Percentiles rank a stretch among this genome's conserved stretches.
Evolutionary conservation across 2,888 invertebrate genomes (phyloP).

Genomic region (Cyclophora albipunctata): DNA sequence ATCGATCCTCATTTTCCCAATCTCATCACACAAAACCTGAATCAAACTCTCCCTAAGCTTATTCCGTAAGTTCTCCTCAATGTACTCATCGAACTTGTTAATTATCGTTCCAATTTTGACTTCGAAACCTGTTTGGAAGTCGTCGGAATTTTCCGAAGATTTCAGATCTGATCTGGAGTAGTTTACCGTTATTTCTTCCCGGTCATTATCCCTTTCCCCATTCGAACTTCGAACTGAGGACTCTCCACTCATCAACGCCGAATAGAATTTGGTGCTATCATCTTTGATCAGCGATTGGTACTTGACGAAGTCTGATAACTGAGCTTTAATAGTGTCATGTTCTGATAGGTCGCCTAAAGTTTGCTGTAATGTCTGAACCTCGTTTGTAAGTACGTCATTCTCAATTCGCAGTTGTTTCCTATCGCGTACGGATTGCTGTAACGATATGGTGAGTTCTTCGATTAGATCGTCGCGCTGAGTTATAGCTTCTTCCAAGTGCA

Average conservation of each 20-base stretch:
- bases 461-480: constrained; percentile 82
- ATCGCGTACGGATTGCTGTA: constrained; percentile 79
- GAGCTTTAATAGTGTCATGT: constrained; percentile 56
- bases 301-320: constrained; percentile 63
- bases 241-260: constrained; percentile 57
- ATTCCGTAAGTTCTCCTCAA: constrained; percentile 60
- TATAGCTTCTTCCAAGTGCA: constrained; percentile 83
- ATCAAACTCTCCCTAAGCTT: constrained; percentile 73
- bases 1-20: constrained; percentile 62
- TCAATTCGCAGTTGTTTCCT: constrained; percentile 77
- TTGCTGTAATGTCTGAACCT: constrained; percentile 72
- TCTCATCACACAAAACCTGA: constrained; percentile 71
- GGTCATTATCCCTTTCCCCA: constrained; percentile 67
- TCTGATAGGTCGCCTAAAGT: constrained; percentile 47
- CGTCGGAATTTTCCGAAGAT: constrained; percentile 50
- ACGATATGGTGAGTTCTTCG: constrained; percentile 80
- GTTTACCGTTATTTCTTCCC: constrained; percentile 63
- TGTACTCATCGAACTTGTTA: constrained; percentile 47
- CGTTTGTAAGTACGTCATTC: constrained; percentile 76
- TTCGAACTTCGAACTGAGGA: constrained; percentile 59
- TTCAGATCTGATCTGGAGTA: constrained; percentile 59
- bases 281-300: constrained; percentile 62
- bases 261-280: constrained; percentile 62
- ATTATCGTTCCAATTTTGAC: constrained; percentile 45
- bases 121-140: constrained; percentile 57